Evolutionary conservation across 2,888 invertebrate genomes (phyloP), one percentile per base, ranked within the genome.

Genomic region (Idaea straminata): DNA sequence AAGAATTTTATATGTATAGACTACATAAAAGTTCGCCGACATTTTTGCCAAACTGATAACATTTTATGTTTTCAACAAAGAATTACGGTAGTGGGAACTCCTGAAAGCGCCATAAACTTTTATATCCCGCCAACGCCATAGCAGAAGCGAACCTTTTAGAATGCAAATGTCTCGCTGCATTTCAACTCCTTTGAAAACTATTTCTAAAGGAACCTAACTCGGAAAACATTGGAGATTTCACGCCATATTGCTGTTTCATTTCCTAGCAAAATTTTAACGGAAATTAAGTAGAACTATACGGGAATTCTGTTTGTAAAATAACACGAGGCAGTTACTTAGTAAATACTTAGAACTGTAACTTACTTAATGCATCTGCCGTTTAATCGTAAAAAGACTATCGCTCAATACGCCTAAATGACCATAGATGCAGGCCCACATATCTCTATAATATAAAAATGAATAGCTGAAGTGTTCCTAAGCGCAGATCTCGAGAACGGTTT

Each of bases 141-240:
- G 80, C 77, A 71, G 69, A 71, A 68, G 76, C 78, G 83, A 86
- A 80, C 84, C 83, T 84, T 86, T 88, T 84, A 81, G 81, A 84
- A 91, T 88, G 88, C 88, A 89, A 91, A 91, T 89, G 83, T 84
- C 83, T 80, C 78, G 68, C 76, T 85, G 86, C 86, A 88, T 86
- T 87, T 84, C 86, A 80, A 79, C 81, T 84, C 85, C 81, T 83
- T 88, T 86, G 83, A 87, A 80, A 89, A 86, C 83, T 86, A 87
- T 87, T 88, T 85, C 85, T 83, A 81, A 85, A 85, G 84, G 82
- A 78, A 82, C 78, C 83, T 84, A 83, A 85, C 82, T 83, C 75
- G 72, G 75, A 76, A 80, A 81, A 85, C 83, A 84, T 83, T 84
- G 84, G 79, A 82, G 83, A 84, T 81, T 84, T 82, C 74, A 74